Evolutionary conservation across 1,140 invertebrate species (phyloP), one percentile per base, ranked within the genome.

Genomic region (Tribolium madens): DNA sequence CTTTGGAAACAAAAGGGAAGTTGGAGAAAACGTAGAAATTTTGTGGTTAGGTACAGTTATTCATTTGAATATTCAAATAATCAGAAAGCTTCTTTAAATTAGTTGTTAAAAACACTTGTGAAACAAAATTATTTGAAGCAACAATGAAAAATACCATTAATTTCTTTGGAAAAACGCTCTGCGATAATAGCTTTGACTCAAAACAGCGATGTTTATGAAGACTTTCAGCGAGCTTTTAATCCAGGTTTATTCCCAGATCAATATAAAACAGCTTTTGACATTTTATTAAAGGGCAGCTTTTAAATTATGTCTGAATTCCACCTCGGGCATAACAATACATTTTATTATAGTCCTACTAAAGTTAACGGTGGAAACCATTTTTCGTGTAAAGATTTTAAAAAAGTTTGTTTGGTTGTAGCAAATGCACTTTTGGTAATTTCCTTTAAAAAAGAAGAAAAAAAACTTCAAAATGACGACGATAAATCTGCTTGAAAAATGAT

Each of bases 401-500:
- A 14, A 69, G 13, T 36, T 69, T 69, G 31, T 36, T 69, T 69
- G 14, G 47, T 73, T 73, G 12, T 15, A 53, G 46, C 46, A 26
- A 73, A 53, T 73, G 71, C 71, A 79, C 74, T 74, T 79, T 73
- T 64, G 17, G 69, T 76, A 76, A 76, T 79, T 79, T 60, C 18
- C 75, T 69, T 60, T 70, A 74, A 76, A 75, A 72, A 76, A 26
- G 42, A 74, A 3, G 21, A 26, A 26, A 26, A 77, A 82, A 81
- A 78, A 76, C 77, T 70, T 42, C 80, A 79, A 82, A 82, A 82
- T 81, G 81, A 82, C 80, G 79, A 76, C 81, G 57, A 82, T 82
- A 82, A 82, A 82, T 82, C 81, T 77, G 77, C 75, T 76, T 82
- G 81, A 82, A 80, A 82, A 82, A 82, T 82, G 81, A 81, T 80